These are phyloP conservation scores for Paradoxurus hermaphroditus DNA, from an alignment of 2,113 vertebrate species.

Conservation along the genomic window DNA sequence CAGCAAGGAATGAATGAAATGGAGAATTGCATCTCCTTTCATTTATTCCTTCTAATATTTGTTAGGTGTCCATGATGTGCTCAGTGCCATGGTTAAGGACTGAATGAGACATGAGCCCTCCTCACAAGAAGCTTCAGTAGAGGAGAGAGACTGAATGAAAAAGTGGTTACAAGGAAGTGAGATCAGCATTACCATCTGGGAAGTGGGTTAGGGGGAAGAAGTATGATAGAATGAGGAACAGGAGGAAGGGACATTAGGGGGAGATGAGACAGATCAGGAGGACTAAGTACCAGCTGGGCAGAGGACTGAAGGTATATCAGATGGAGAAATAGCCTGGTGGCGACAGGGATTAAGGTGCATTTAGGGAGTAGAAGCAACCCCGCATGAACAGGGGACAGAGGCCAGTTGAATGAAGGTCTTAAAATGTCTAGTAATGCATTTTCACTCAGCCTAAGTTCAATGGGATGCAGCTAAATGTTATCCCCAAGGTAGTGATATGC, in stretches of 20 bases:
- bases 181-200: not conserved
- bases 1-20: not conserved
- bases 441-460: not conserved
- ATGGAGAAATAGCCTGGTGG: not conserved
- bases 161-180: not conserved
- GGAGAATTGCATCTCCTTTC: not conserved
- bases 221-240: not conserved
- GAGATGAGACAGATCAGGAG: not conserved
- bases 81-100: not conserved
- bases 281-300: not conserved
- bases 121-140: not conserved
- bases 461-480: not conserved
- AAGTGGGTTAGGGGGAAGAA: not conserved
- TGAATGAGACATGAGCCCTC: not conserved
- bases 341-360: not conserved
- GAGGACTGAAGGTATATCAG: not conserved
- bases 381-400: not conserved
- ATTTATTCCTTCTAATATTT: not conserved
- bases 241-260: not conserved
- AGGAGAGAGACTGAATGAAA: not conserved
- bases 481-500: not conserved
- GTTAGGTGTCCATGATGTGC: not conserved
- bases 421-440: not conserved
- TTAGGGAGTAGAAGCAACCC: not conserved
- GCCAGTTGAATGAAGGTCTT: not conserved